These are phyloP conservation scores for Neolamprologus brichardi DNA, from an alignment of 2,113 vertebrate species.

Conservation along the genomic window DNA sequence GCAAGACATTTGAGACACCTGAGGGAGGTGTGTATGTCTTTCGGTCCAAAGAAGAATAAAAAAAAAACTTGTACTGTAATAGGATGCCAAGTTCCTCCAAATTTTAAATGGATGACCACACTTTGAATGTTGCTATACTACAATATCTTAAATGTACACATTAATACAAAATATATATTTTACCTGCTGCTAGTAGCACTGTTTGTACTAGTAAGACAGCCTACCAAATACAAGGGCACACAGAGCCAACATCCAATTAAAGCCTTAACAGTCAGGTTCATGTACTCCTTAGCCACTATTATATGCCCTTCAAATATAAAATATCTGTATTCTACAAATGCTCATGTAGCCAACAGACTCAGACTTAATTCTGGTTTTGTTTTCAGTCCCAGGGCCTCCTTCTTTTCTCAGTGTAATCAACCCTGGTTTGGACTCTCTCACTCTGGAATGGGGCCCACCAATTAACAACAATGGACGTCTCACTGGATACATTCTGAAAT, in stretches of 20 bases:
- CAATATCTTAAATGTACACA: neutral
- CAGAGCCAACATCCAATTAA: fast-evolving
- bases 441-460: slow-evolving; percentile 87
- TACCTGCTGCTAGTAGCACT: neutral
- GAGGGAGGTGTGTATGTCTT: slow-evolving; percentile 85
- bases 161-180: neutral
- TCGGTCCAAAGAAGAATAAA: fast-evolving
- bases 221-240: neutral
- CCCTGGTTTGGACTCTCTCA: slow-evolving; percentile 81
- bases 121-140: neutral
- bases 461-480: slow-evolving; percentile 82
- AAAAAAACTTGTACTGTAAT: neutral
- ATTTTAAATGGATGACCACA: neutral
- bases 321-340: neutral
- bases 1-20: slow-evolving; percentile 80
- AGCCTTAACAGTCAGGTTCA: neutral
- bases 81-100: neutral
- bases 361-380: neutral
- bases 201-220: neutral
- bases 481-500: slow-evolving; percentile 84
- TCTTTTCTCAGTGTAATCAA: slow-evolving; percentile 79
- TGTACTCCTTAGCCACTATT: neutral
- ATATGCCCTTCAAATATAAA: neutral
- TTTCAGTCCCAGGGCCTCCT: slow-evolving; percentile 83
- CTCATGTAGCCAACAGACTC: no score